Percentiles rank a stretch among this genome's conserved stretches.
Evolutionary conservation across 2,888 invertebrate genomes (phyloP).

Genomic region (Limnephilus lunatus): DNA sequence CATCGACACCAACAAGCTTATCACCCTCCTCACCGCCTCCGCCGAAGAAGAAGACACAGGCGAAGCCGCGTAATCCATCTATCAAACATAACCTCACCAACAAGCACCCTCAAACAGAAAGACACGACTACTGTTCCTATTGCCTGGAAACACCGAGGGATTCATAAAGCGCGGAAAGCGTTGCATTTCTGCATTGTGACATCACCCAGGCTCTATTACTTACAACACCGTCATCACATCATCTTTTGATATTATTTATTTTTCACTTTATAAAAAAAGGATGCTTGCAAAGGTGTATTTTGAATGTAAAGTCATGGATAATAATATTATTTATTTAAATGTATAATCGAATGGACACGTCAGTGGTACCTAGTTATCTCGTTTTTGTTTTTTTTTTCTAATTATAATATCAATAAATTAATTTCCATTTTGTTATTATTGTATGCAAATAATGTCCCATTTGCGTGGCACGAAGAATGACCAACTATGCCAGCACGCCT

Average conservation of each 20-base stretch:
- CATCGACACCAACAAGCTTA: constrained; percentile 92
- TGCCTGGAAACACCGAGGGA: constrained; percentile 56
- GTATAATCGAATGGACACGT: constrained; percentile 56
- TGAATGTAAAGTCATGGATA: constrained; percentile 58
- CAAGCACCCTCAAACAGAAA: constrained; percentile 43
- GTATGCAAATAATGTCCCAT: constrained; percentile 65
- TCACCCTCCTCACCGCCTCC: constrained; percentile 92
- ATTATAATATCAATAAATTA: constrained; percentile 61
- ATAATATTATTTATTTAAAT: constrained; percentile 43
- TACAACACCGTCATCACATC: constrained; percentile 19
- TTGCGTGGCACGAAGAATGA: constrained; percentile 62
- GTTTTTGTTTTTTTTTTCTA: constrained; percentile 61
- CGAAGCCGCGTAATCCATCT: constrained; percentile 69
- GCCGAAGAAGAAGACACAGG: constrained; percentile 88
- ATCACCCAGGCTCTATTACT: constrained; percentile 20
- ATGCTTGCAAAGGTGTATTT: constrained; percentile 50
- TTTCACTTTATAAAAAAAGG: constrained; percentile 46
- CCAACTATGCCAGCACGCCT: constrained; percentile 54
- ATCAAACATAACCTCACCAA: constrained; percentile 50
- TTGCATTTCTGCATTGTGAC: constrained; percentile 54
- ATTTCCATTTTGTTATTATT: constrained; percentile 65
- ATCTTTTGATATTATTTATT: constrained; percentile 53
- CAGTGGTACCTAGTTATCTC: constrained; percentile 56
- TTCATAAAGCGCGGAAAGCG: constrained; percentile 47
- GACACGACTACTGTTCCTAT: background rate